Conservation (phyloP, 2,113 vertebrate species). For the Lanius collurio region DNA sequence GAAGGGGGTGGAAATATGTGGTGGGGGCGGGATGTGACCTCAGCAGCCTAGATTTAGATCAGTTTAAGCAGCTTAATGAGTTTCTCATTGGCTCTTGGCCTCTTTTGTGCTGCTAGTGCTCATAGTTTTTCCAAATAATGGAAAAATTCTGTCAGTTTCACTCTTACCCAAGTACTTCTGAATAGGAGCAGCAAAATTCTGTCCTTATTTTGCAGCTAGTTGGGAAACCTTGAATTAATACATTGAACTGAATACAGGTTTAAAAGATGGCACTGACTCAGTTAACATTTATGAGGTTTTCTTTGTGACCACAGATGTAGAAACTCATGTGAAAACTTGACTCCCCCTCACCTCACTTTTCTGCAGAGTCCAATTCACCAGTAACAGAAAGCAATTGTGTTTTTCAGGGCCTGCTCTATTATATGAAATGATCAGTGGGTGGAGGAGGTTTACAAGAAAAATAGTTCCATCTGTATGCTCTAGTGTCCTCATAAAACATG, state of each 20-base stretch:
- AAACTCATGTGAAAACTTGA: constrained; percentile 49
- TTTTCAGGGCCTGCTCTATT: constrained; percentile 25
- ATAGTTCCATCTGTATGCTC: background rate
- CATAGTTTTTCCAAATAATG: constrained; percentile 42
- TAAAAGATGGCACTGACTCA: background rate
- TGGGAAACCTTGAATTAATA: background rate
- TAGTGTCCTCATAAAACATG: background rate
- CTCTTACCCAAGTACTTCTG: background rate
- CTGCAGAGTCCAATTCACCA: constrained; percentile 3
- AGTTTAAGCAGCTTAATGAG: constrained; percentile 68
- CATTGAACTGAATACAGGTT: background rate
- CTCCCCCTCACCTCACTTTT: constrained; percentile 24
- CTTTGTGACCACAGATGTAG: constrained; percentile 44
- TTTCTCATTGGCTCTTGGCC: constrained; percentile 67
- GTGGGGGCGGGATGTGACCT: constrained; percentile 58
- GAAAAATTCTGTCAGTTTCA: background rate
- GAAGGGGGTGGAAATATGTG: constrained; percentile 41
- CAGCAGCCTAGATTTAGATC: constrained; percentile 66
- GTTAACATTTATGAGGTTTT: constrained; percentile 47
- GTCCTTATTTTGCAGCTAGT: background rate
- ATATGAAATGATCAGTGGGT: constrained; percentile 24
- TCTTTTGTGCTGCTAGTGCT: constrained; percentile 47
- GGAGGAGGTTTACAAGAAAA: constrained; percentile 26
- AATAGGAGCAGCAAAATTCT: background rate
- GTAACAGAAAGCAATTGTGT: constrained; percentile 48